Base-by-base conservation (phyloP, 2,888 invertebrate species). In the Caenorhabditis sp. region DNA sequence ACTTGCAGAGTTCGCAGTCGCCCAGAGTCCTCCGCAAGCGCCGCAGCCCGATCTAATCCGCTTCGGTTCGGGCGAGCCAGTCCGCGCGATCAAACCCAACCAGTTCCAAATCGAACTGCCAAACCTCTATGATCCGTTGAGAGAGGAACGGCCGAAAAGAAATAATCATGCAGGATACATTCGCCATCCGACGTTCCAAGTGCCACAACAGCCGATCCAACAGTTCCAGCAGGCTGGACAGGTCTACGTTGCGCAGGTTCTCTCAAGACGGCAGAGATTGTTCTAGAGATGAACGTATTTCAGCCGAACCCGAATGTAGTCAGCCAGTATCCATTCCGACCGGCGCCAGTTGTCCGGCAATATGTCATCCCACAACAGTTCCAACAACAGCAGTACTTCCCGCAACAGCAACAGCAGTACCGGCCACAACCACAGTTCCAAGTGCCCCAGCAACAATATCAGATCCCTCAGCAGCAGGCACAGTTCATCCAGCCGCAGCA, bases 81-180 rank as follows among this genome's bases (percentile, higher is more conserved):
- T 75, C 43, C 68, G 63, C 53, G 56, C 68, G 7, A 70, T 75
- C 27, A 75, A 58, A 62, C 63, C 62, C 30, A 41, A 59, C 13
- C 68, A 75, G 13, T 75, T 70, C 17, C 75, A 75, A 75, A 63
- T 75, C 35, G 68, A 75, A 27, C 62, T 74, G 20, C 74, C 74
- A 1, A 62, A 62, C 32, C 56, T 73, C 22, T 65, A 50, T 59
- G 73, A 73, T 46, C 73, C 73, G 46, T 43, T 73, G 52, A 58
- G 58, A 37, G 58, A 58, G 26, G 65, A 73, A 13, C 55, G 73
- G 7, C 73, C 73, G 3, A 73, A 65, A 73, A 58, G 73, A 53
- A 30, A 48, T 43, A 37, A 41, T 50, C 56, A 56, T 50, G 52
- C 37, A 58, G 65, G 56, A 24, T 65, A 58, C 45, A 27, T 73